These are phyloP conservation scores for Felis chaus DNA, from an alignment of 2,113 vertebrate species.

Conservation along the genomic window DNA sequence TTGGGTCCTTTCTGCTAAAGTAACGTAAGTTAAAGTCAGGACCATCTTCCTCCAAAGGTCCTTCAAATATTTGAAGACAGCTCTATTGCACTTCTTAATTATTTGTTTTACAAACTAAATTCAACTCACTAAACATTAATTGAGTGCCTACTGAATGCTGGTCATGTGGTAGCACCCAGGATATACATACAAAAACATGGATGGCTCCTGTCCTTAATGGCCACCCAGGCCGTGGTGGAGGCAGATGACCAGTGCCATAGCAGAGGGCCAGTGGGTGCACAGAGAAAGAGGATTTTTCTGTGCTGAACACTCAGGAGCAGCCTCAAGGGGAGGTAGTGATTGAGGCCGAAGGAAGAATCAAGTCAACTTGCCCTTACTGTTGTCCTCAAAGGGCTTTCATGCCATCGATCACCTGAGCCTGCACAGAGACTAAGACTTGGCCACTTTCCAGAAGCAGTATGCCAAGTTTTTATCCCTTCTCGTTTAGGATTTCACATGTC, in stretches of 20 bases:
- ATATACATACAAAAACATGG: too few species aligned
- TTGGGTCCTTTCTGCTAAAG: slow-evolving; percentile 5
- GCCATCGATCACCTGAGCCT: not conserved
- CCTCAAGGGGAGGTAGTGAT: not conserved
- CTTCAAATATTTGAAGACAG: not conserved
- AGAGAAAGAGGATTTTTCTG: not conserved
- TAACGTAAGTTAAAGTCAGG: not conserved
- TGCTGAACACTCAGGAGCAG: not conserved
- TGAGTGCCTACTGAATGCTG: not conserved
- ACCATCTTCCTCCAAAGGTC: not conserved
- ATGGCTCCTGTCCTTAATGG: not conserved
- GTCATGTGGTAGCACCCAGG: not conserved
- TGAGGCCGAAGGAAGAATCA: not conserved
- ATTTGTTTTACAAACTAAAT: not conserved
- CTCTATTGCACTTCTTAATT: not conserved
- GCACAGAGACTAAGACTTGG: not conserved
- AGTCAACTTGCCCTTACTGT: not conserved
- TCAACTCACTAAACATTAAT: not conserved
- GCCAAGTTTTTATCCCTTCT: slow-evolving; percentile 4
- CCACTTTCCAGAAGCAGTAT: not conserved
- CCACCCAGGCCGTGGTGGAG: not conserved
- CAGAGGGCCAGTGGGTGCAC: too few species aligned
- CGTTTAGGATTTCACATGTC: not conserved
- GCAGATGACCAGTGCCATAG: rapidly evolving
- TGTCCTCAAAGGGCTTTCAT: not conserved